Base-by-base conservation (phyloP, 2,797 vertebrate species). In the Eospalax fontanierii region DNA sequence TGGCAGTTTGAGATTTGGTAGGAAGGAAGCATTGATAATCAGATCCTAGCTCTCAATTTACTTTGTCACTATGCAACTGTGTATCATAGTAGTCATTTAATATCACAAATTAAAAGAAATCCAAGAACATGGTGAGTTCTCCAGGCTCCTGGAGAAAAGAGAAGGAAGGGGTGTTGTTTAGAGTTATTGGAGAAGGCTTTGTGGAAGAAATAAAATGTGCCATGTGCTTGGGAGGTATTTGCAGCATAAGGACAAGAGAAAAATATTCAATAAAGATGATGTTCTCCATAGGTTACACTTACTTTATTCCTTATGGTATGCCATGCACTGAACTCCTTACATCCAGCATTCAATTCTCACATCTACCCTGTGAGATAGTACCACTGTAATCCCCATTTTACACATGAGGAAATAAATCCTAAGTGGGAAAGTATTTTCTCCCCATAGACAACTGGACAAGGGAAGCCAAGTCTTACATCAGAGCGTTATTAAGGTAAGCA, bases 21-120 rank as follows among this genome's bases (percentile, higher is more conserved):
- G 30, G 22, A 92, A 66, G 57, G 57, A 82, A 93, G 74, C 40
- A 86, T 76, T 85, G 78, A 75, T 78, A 82, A 93, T 73, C 57
- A 90, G 30, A 73, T 91, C n/a, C 40, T 86, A 57, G 24, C 33
- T 94, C 43, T 86, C 24, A 82, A 46, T 90, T 66, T 92, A 66
- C 50, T 85, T 1, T 75, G 83, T 22, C 63, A 76, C 30, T 21
- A 68, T 92, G 75, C n/a, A 57, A 79, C 35, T 59, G 26, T 54
- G 24, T 84, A 46, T 61, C 30, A 79, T 24, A 38, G 74, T 43
- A 89, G 73, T 21, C 38, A 78, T 80, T 59, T 97, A 93, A 40
- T 86, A 24, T 33, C 38, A 40, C 54, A 70, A 94, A 92, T 95
- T 87, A 93, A 95, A 78, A 91, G 89, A 90, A 84, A 95, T 88